Evolutionary conservation across 2,797 vertebrate species (phyloP).

Genomic region (Oreochromis grahami): DNA sequence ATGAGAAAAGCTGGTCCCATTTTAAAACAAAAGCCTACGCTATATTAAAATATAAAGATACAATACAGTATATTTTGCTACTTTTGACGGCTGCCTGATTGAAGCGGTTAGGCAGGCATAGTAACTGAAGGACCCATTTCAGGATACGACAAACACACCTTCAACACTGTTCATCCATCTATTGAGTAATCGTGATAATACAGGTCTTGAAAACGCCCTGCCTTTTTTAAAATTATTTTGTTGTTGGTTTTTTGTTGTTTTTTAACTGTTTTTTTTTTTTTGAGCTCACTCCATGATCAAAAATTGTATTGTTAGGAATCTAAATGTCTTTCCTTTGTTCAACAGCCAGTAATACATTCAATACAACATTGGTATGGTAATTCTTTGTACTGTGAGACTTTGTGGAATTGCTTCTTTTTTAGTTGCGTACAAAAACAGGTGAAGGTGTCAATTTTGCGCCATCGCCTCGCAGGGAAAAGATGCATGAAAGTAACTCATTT

Average conservation of each 20-base stretch:
- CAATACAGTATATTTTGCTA: slow-evolving; percentile 70
- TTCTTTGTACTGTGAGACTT: slow-evolving; percentile 65
- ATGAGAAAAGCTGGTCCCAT: slow-evolving; percentile 68
- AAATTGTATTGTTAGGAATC: slow-evolving; percentile 62
- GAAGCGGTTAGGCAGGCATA: slow-evolving; percentile 51
- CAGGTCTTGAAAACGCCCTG: slow-evolving; percentile 37
- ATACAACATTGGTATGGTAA: slow-evolving; percentile 86
- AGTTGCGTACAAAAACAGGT: slow-evolving; percentile 87
- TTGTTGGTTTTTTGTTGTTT: background rate
- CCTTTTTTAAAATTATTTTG: slow-evolving; percentile 27
- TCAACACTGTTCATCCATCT: slow-evolving; percentile 64
- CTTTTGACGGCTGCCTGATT: slow-evolving; percentile 64
- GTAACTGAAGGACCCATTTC: slow-evolving; percentile 56
- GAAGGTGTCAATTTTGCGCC: slow-evolving; percentile 84
- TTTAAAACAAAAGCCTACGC: slow-evolving; percentile 60
- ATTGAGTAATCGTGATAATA: slow-evolving; percentile 53
- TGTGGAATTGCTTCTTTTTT: slow-evolving; percentile 83
- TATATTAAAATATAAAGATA: slow-evolving; percentile 71
- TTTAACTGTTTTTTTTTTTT: background rate
- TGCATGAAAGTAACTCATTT: slow-evolving; percentile 73
- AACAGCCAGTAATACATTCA: slow-evolving; percentile 75
- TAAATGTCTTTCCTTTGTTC: slow-evolving; percentile 61
- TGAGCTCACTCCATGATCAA: slow-evolving; percentile 51
- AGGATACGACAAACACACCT: slow-evolving; percentile 68
- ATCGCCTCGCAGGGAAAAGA: slow-evolving; percentile 34